Conservation (phyloP, 2,113 vertebrate species). For the Lagopus leucura region DNA sequence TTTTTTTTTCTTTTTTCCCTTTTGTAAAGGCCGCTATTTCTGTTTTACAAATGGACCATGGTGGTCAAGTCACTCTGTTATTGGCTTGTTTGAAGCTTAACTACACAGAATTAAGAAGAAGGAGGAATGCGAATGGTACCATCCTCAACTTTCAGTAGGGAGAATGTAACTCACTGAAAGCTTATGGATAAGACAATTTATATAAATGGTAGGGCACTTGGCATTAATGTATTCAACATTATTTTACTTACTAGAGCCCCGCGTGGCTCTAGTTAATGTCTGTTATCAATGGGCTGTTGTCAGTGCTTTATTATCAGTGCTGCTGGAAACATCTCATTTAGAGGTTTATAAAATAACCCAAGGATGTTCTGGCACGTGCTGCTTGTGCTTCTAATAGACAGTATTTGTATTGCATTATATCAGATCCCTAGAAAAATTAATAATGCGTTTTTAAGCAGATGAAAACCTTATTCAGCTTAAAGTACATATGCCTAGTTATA, state of each 20-base stretch:
- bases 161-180: conserved; percentile 30
- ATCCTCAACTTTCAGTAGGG: conserved; percentile 30
- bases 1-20: neutral
- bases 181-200: conserved; percentile 54
- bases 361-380: neutral
- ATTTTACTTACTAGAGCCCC: conserved; percentile 27
- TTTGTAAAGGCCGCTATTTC: conserved; percentile 53
- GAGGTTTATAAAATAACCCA: neutral
- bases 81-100: conserved; percentile 72
- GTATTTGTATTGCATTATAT: neutral
- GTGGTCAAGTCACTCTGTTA: conserved; percentile 61
- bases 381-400: neutral
- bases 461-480: neutral
- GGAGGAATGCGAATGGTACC: conserved; percentile 62
- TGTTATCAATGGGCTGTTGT: neutral
- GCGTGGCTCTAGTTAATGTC: conserved; percentile 7
- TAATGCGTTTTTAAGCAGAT: neutral
- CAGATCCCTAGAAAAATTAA: neutral
- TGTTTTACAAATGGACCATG: conserved; percentile 52
- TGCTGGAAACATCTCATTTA: neutral
- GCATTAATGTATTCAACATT: conserved; percentile 49
- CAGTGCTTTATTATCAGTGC: neutral
- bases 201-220: conserved; percentile 59
- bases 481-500: neutral
- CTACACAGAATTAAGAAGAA: conserved; percentile 72